A percentile compares a stretch with the other conserved stretches of the same genome.
phyloP scores from a whole-genome alignment of 2,888 invertebrate species.

The Drosophila parthenogenetica region DNA sequence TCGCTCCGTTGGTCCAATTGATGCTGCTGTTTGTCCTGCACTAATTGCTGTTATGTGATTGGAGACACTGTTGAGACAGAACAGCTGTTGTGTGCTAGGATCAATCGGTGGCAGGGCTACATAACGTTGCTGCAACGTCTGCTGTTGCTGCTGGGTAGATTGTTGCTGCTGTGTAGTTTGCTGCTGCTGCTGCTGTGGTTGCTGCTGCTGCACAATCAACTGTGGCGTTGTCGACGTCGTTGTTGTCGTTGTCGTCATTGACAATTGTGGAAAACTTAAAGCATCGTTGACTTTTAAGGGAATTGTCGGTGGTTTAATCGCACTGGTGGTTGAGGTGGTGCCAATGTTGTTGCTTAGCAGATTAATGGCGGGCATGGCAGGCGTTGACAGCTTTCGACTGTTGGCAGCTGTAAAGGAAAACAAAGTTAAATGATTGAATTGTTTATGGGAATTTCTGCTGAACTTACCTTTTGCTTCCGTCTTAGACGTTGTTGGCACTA shows the following conservation, averaged over 20 bases:
- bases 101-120: conserved; percentile 84
- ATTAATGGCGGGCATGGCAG: conserved; percentile 47
- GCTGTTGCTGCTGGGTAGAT: conserved; percentile 5
- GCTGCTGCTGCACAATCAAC: conserved; percentile 34
- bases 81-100: conserved; percentile 84
- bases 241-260: conserved; percentile 13
- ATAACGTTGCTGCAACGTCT: conserved; percentile 71
- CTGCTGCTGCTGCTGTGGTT: conserved; percentile 34
- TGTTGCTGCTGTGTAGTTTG: conserved; percentile 24
- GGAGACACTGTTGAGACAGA: conserved; percentile 84
- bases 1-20: conserved; percentile 84
- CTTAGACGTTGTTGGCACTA: conserved; percentile 50
- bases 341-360: conserved; percentile 40
- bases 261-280: conserved; percentile 50
- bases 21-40: conserved; percentile 84
- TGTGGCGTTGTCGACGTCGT: conserved; percentile 15
- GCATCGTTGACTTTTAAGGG: conserved; percentile 54
- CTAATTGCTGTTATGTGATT: conserved; percentile 85
- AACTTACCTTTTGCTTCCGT: conserved; percentile 57
- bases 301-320: conserved; percentile 64
- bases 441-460: too few relatives aligned
- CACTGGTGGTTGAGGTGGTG: conserved; percentile 42
- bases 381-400: conserved; percentile 47
- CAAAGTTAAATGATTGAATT: neutral
- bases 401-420: conserved; percentile 41